phyloP scores from a whole-genome alignment of 1,140 invertebrate genomes.

The Papilio polytes region DNA sequence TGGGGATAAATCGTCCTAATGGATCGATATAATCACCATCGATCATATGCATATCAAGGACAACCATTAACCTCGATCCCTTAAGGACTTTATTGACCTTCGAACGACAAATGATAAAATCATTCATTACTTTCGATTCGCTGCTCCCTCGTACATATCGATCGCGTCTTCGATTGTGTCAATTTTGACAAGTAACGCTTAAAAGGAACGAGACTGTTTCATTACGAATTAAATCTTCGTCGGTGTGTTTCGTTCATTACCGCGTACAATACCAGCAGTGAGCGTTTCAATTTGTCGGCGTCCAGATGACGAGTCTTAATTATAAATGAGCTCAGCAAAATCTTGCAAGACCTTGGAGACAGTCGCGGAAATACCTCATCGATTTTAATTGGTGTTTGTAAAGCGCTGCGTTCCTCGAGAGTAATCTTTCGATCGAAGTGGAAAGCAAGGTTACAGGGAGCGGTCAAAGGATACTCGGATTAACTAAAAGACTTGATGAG shows the following conservation, averaged over 20 bases:
- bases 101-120: constrained; percentile 63
- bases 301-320: constrained; percentile 35
- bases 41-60: constrained; percentile 52
- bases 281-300: constrained; percentile 36
- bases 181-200: constrained; percentile 64
- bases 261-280: constrained; percentile 36
- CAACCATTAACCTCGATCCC: constrained; percentile 75
- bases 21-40: constrained; percentile 61
- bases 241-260: constrained; percentile 42
- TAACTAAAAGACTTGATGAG: constrained; percentile 69
- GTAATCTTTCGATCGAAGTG: constrained; percentile 71
- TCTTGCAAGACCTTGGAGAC: constrained; percentile 45
- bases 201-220: constrained; percentile 60
- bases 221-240: constrained; percentile 42
- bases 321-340: constrained; percentile 39
- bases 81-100: constrained; percentile 74
- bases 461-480: constrained; percentile 79
- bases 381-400: constrained; percentile 56
- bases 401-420: constrained; percentile 42
- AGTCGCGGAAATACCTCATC: constrained; percentile 49
- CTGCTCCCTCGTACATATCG: constrained; percentile 49
- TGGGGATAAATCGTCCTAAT: constrained; percentile 65
- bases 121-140: constrained; percentile 66
- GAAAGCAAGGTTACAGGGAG: constrained; percentile 79
- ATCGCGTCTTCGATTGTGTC: constrained; percentile 66